These are phyloP conservation scores for Phrixothrix hirtus DNA, from an alignment of 2,888 invertebrate species.

Conservation along the genomic window DNA sequence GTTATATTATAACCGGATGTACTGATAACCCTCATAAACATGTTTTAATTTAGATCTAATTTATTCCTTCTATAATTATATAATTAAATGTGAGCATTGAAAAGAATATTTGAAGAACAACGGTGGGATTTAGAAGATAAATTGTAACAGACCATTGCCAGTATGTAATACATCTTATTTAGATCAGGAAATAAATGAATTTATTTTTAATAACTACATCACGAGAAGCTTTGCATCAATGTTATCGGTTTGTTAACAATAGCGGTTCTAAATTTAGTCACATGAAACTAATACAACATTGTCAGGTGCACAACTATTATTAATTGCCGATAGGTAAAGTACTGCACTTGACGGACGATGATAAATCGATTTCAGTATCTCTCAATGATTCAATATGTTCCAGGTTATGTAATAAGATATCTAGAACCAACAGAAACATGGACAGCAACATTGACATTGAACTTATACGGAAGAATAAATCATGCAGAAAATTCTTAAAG, in stretches of 20 bases:
- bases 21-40: no score
- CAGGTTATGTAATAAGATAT: constrained; percentile 25
- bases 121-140: no score
- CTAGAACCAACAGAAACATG: constrained; percentile 20
- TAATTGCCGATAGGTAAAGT: constrained; percentile 31
- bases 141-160: no score
- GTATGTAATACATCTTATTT: no score
- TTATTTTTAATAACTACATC: constrained; percentile 25
- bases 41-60: no score
- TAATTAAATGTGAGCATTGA: no score
- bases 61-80: no score
- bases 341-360: constrained; percentile 31
- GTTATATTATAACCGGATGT: no score
- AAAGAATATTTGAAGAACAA: no score
- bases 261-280: constrained; percentile 29
- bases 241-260: constrained; percentile 31
- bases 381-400: constrained; percentile 27
- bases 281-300: constrained; percentile 28
- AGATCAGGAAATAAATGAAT: constrained; percentile 8
- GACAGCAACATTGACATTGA: constrained; percentile 6
- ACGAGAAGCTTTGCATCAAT: constrained; percentile 29
- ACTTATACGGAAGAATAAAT: constrained; percentile 7
- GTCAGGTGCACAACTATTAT: constrained; percentile 33
- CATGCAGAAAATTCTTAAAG: constrained; percentile 17
- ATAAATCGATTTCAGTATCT: constrained; percentile 31